Conservation (phyloP, 1,140 invertebrate species). For the Drosophila bifasciata region DNA sequence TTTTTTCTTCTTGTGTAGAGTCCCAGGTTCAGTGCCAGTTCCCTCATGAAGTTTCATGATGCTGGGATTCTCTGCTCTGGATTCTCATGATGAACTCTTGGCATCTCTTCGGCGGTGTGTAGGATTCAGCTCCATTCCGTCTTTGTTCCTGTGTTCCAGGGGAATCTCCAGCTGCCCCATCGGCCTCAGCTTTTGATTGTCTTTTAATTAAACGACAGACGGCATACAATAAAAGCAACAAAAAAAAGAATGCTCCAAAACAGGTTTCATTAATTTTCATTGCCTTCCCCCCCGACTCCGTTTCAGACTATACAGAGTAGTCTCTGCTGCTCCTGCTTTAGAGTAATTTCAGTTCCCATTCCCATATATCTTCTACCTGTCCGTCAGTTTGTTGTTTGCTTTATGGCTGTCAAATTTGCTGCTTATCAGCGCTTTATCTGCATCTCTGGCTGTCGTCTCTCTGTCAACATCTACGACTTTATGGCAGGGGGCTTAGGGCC, state of each 20-base stretch:
- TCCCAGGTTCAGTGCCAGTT: not conserved
- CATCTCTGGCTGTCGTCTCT: constrained; percentile 38
- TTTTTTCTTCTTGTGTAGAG: not conserved
- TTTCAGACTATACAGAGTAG: no score
- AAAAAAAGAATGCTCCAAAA: constrained; percentile 46
- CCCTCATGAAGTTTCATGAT: not conserved
- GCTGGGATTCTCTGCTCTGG: constrained; percentile 32
- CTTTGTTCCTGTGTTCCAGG: constrained; percentile 21
- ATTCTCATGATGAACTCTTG: constrained; percentile 44
- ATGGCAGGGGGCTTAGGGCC: constrained; percentile 6
- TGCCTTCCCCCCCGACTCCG: constrained; percentile 2
- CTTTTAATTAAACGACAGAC: constrained; percentile 75
- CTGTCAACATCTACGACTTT: constrained; percentile 61
- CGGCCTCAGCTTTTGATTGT: constrained; percentile 66
- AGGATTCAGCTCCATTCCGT: constrained; percentile 20
- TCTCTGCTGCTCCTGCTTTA: not conserved
- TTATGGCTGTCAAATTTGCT: constrained; percentile 77
- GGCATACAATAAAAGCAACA: constrained; percentile 58
- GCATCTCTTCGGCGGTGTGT: constrained; percentile 36
- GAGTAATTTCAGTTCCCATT: constrained; percentile 46
- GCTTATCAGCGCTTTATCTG: constrained; percentile 65
- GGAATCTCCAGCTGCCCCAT: constrained; percentile 20
- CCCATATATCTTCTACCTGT: constrained; percentile 52
- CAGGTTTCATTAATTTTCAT: constrained; percentile 65
- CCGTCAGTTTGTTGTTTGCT: constrained; percentile 45